Evolutionary conservation across 1,140 invertebrate species (phyloP).

Genomic region (Cataglyphis hispanica): DNA sequence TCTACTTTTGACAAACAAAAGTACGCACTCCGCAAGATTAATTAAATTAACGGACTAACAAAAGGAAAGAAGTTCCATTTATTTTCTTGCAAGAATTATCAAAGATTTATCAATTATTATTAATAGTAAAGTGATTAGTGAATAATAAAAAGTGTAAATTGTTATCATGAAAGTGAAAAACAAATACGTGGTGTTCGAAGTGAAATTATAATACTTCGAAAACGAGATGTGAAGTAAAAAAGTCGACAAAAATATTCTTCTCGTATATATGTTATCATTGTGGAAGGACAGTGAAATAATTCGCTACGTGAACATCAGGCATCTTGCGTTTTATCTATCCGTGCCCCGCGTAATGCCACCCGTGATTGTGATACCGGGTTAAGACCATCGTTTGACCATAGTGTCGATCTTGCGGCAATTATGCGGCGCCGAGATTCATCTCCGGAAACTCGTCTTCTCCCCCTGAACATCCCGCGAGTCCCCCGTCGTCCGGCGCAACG

Average conservation of each 20-base stretch:
- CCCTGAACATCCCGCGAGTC: conserved; percentile 43
- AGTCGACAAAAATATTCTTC: conserved; percentile 14
- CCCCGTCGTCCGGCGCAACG: conserved; percentile 41
- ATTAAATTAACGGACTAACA: conserved; percentile 6
- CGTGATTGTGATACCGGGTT: background rate
- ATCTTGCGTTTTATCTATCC: background rate
- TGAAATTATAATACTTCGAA: background rate
- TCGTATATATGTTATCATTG: background rate
- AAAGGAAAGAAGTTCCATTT: background rate
- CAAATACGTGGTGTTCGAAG: background rate
- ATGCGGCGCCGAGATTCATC: conserved; percentile 54
- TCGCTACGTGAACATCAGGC: background rate
- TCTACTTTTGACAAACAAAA: conserved; percentile 7
- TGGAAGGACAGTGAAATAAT: background rate
- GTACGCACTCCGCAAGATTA: background rate
- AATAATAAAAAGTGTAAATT: conserved; percentile 26
- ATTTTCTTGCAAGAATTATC: background rate
- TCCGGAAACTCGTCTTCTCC: conserved; percentile 31
- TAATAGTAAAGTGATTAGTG: background rate
- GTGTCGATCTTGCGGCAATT: conserved; percentile 35
- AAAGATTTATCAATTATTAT: background rate
- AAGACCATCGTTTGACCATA: background rate
- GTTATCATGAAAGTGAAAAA: background rate
- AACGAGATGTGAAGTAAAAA: conserved; percentile 2
- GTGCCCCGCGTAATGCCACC: background rate